Evolutionary conservation across 2,797 vertebrate genomes (phyloP), one percentile per base, ranked within the genome.

Genomic region (Hipposideros larvatus): DNA sequence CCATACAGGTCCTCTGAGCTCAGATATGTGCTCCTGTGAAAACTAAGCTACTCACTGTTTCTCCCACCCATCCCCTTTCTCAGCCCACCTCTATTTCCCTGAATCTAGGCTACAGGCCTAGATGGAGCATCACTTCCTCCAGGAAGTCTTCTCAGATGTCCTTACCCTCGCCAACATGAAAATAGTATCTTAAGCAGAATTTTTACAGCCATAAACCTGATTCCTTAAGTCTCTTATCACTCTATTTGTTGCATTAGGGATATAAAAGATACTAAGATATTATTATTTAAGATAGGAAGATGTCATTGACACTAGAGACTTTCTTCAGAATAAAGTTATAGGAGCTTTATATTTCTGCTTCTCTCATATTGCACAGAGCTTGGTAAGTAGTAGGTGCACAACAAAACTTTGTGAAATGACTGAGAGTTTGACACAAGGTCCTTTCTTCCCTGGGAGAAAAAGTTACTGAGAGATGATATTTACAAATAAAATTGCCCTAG

Each of bases 371-470:
- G 34, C 41, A 7, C 2, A 21, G 65, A 65, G 48, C 37, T 89
- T 93, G 59, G 26, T 57, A 63, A 80, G 21, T 16, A 74, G 21
- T 16, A 70, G 53, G 26, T 26, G 14, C 34, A 51, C 18, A 82
- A 24, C 51, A 41, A 24, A 57, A 90, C n/a, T 80, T 77, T 41
- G 37, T 37, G 37, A 37, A 37, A 37, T 37, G 37, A 37, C 37
- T 37, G 37, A 70, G 88, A 28, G 11, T 2, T 41, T 41, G 82
- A 63, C n/a, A 21, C 28, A 28, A 16, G 21, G 8, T 10, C 51
- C 15, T 65, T 93, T 92, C 59, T 80, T 74, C 71, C 82, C 26
- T 5, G 46, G 73, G 63, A 93, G 41, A 70, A 90, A 80, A 51
- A 11, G 37, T 80, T 78, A 11, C 55, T 4, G 21, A 91, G 91